These are phyloP conservation scores for Conus ventricosus DNA, from an alignment of 1,140 invertebrate species.

Conservation along the genomic window DNA sequence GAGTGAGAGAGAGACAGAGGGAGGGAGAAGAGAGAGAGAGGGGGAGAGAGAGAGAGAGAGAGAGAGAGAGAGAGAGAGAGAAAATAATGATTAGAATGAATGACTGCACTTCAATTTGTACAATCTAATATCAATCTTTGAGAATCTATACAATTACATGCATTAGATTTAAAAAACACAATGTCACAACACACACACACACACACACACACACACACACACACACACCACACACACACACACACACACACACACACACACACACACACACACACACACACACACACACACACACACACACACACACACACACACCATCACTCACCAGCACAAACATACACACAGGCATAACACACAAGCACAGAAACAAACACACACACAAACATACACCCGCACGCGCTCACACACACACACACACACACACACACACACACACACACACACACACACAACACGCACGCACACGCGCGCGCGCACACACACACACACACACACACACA, in stretches of 20 bases:
- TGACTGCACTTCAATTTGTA: background rate
- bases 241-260: background rate
- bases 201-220: background rate
- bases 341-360: background rate
- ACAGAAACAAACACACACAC: background rate
- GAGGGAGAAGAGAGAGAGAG: background rate
- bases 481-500: background rate
- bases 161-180: background rate
- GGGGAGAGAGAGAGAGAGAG: background rate
- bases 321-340: background rate
- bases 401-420: no score
- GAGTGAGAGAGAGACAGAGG: no score
- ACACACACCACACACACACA: background rate
- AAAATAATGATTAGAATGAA: background rate
- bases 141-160: background rate
- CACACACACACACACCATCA: no score
- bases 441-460: background rate
- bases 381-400: background rate
- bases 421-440: background rate
- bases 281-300: no score
- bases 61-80: constrained; percentile 5
- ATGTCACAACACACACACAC: background rate
- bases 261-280: no score
- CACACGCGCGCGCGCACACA: background rate
- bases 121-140: background rate